A percentile compares a stretch with the other conserved stretches of the same genome.
phyloP scores from a whole-genome alignment of 1,140 invertebrate genomes.

The Drosophila pectinifera region DNA sequence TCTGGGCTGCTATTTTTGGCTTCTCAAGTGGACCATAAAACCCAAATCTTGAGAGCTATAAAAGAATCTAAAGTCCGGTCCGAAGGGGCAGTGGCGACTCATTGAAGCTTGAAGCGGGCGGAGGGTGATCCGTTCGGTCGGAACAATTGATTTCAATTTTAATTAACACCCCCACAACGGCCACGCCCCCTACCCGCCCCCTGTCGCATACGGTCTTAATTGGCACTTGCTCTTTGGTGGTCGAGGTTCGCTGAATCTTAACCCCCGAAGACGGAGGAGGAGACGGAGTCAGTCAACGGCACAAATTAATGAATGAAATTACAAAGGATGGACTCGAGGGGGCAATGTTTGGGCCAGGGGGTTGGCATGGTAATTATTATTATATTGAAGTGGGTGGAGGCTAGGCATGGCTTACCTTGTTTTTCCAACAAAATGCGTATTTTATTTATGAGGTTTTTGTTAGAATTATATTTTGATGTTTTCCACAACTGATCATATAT shows the following conservation, averaged over 20 bases:
- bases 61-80: slow-evolving; percentile 6
- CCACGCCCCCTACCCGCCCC: slow-evolving; percentile 23
- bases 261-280: slow-evolving; percentile 21
- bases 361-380: slow-evolving; percentile 40
- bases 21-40: slow-evolving; percentile 34
- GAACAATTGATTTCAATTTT: slow-evolving; percentile 76
- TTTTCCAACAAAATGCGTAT: slow-evolving; percentile 1
- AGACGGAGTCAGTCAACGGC: slow-evolving; percentile 55
- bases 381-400: slow-evolving; percentile 24
- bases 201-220: slow-evolving; percentile 54
- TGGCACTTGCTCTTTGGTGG: slow-evolving; percentile 73
- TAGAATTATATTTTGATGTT: background rate
- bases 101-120: slow-evolving; percentile 9
- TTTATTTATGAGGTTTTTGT: background rate
- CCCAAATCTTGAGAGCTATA: slow-evolving; percentile 23
- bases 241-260: slow-evolving; percentile 71
- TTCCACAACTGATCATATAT: background rate
- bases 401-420: slow-evolving; percentile 10
- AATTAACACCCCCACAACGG: slow-evolving; percentile 68
- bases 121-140: slow-evolving; percentile 7
- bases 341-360: slow-evolving; percentile 13
- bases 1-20: slow-evolving; percentile 46
- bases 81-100: slow-evolving; percentile 8
- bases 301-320: slow-evolving; percentile 79
- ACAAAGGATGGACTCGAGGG: slow-evolving; percentile 22